A percentile compares a stretch with the other conserved stretches of the same genome.
Evolutionary conservation across 2,113 vertebrate genomes (phyloP).

Genomic region (Hirundichthys speculiger): DNA sequence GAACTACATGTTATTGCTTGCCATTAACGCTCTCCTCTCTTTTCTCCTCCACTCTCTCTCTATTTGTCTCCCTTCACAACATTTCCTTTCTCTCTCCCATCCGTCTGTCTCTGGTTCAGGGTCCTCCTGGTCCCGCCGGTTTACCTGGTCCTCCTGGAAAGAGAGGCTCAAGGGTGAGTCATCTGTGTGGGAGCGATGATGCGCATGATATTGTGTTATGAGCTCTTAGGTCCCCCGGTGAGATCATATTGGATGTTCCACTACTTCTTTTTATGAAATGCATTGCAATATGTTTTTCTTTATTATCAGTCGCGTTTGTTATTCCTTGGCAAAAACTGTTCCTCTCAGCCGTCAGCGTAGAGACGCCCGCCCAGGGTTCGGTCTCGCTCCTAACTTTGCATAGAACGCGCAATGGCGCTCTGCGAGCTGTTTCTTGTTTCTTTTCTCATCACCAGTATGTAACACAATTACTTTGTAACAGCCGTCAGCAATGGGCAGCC

Average conservation of each 20-base stretch:
- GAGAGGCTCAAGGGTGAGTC: constrained; percentile 94
- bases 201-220: too few relatives aligned
- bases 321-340: background rate
- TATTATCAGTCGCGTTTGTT: background rate
- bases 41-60: constrained; percentile 46
- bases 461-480: constrained; percentile 1
- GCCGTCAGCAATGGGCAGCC: constrained; percentile 1
- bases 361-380: background rate
- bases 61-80: constrained; percentile 18
- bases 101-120: constrained; percentile 78
- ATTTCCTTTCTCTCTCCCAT: constrained; percentile 36
- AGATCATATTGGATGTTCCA: too few relatives aligned
- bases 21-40: constrained; percentile 49
- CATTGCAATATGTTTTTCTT: background rate
- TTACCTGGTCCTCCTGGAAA: constrained; percentile 90
- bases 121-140: constrained; percentile 91
- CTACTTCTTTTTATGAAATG: too few relatives aligned
- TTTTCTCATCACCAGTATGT: background rate
- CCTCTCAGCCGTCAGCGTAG: background rate
- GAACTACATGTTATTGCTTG: constrained; percentile 66
- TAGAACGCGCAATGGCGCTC: background rate
- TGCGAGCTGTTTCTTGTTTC: background rate
- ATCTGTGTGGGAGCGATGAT: background rate
- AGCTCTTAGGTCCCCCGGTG: too few relatives aligned
- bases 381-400: background rate